These are phyloP conservation scores for Alviniconcha strummeri DNA, from an alignment of 2,888 invertebrate genomes.

Conservation along the genomic window DNA sequence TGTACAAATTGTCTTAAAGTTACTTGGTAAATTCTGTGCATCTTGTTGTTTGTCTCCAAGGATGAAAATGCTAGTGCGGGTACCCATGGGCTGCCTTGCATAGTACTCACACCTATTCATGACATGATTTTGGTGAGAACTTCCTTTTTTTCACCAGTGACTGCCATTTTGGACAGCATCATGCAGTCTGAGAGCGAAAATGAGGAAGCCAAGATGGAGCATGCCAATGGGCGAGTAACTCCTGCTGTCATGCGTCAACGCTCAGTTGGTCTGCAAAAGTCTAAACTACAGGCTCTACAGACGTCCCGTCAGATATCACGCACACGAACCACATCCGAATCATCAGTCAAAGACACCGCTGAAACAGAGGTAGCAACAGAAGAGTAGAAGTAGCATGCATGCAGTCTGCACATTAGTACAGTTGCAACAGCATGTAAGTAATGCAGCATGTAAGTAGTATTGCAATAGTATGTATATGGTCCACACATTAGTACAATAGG, in stretches of 20 bases:
- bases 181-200: constrained; percentile 2
- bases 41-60: too few species aligned
- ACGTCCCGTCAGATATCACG: constrained; percentile 45
- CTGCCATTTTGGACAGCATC: neutral
- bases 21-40: too few species aligned
- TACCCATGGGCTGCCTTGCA: too few species aligned
- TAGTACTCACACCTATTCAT: too few species aligned
- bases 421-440: too few species aligned
- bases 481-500: too few species aligned
- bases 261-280: neutral
- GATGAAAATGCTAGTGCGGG: too few species aligned
- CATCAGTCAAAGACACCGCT: constrained; percentile 30
- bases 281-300: constrained; percentile 7
- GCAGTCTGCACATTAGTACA: too few species aligned
- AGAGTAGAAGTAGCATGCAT: constrained; percentile 7
- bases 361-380: constrained; percentile 40
- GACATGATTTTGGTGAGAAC: too few species aligned
- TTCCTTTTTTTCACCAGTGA: constrained; percentile 2
- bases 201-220: neutral
- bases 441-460: too few species aligned
- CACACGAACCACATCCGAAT: constrained; percentile 17
- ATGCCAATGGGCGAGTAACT: neutral
- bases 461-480: too few species aligned
- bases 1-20: too few species aligned
- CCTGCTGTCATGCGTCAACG: neutral